phyloP scores from a whole-genome alignment of 2,888 invertebrate species.

The Xestia ashworthii region DNA sequence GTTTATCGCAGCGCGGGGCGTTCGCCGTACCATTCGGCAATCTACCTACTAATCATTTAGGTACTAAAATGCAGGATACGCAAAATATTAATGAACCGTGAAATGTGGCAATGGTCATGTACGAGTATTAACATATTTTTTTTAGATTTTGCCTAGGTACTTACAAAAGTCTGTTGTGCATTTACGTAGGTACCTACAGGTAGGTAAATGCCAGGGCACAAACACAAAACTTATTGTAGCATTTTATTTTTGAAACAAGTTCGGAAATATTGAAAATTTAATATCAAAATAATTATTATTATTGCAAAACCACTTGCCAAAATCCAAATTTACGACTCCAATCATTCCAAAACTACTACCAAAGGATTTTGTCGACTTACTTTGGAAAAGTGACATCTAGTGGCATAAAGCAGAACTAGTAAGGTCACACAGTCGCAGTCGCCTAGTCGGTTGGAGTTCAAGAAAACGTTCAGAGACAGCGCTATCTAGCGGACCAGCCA shows the following conservation, averaged over 20 bases:
- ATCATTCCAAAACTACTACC: not conserved
- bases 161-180: not conserved
- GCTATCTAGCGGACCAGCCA: not conserved
- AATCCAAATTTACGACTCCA: not conserved
- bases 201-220: no score
- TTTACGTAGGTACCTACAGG: no score
- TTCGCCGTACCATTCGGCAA: not conserved
- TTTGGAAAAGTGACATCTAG: slow-evolving; percentile 28
- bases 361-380: not conserved
- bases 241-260: not conserved
- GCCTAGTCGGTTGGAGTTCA: fast-evolving
- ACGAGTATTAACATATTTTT: not conserved
- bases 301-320: not conserved
- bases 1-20: slow-evolving; percentile 39
- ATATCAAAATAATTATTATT: not conserved
- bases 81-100: slow-evolving; percentile 13
- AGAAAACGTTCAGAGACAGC: not conserved
- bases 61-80: not conserved
- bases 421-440: not conserved
- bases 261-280: not conserved
- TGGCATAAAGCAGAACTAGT: not conserved
- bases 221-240: not conserved
- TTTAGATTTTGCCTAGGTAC: not conserved
- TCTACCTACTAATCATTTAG: slow-evolving; percentile 27
- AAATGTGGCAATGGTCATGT: not conserved